A percentile compares a stretch with the other conserved stretches of the same genome.
phyloP scores from a whole-genome alignment of 2,888 invertebrate genomes.

The Protodeltote pygarga region DNA sequence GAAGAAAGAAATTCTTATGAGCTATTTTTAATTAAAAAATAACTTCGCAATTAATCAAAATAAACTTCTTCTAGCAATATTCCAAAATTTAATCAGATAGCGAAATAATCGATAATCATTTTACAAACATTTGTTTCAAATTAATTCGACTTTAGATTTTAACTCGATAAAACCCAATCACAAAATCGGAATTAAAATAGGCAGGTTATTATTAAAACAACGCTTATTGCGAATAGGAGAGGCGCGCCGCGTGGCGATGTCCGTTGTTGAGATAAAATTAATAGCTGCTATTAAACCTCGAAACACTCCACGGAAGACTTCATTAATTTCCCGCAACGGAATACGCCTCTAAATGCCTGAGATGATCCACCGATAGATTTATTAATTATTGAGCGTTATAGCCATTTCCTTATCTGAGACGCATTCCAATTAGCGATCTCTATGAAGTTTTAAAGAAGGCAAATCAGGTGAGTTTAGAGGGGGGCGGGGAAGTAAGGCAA shows the following conservation, averaged over 20 bases:
- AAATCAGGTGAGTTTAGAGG: conserved; percentile 59
- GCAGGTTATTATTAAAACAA: conserved; percentile 53
- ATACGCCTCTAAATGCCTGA: conserved; percentile 76
- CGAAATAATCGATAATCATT: conserved; percentile 19
- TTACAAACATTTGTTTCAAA: conserved; percentile 22
- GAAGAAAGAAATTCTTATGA: conserved; percentile 21
- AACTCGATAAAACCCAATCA: conserved; percentile 30
- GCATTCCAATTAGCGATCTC: conserved; percentile 44
- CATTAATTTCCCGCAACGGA: conserved; percentile 81
- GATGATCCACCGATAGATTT: conserved; percentile 79
- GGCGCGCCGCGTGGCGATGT: conserved; percentile 55
- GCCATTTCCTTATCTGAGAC: conserved; percentile 56
- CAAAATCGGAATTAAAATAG: conserved; percentile 38
- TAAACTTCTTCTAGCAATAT: background rate
- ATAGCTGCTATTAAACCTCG: conserved; percentile 81
- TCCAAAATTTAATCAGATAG: conserved; percentile 16
- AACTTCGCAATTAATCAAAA: conserved; percentile 13
- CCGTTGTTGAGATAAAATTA: conserved; percentile 83
- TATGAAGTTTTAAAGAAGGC: conserved; percentile 43
- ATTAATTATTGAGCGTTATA: conserved; percentile 76
- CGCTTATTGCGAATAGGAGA: conserved; percentile 39
- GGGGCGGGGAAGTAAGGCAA: conserved; percentile 33
- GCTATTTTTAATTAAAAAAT: conserved; percentile 26
- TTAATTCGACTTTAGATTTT: conserved; percentile 36
- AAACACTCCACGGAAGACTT: conserved; percentile 82